Base-by-base conservation (phyloP, 2,797 vertebrate genomes). In the Thamnophis elegans region DNA sequence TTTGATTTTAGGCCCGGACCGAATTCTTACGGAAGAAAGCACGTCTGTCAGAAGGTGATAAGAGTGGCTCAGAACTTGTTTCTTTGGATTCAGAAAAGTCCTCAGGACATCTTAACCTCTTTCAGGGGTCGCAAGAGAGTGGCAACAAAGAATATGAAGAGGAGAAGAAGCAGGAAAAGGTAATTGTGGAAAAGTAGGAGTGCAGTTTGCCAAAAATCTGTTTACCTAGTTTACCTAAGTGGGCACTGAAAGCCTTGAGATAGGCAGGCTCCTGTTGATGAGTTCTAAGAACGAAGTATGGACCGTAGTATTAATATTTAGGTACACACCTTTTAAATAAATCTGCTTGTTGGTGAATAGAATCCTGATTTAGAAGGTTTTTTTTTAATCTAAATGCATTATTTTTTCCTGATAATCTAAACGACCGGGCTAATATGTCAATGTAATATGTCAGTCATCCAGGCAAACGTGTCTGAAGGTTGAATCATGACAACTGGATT, bases 81-180 rank as follows among this genome's bases (percentile, higher is more conserved):
- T 3, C 73, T 36, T 32, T 85, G 32, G 87, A 51, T 0, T 47
- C 42, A 13, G 93, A 90, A 68, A 28, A 93, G 18, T 91, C 93
- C 2, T 7, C 1, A 3, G 89, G 90, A 25, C 98, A 98, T 25
- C 96, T 99, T n/a, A 98, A 99, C 95, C 97, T 99, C 58, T 99
- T 99, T 90, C 97, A 97, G 42, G 97, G 96, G 91, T 78, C 98
- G 91, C 98, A 99, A 89, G 96, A 98, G 68, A 95, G 94, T 26
- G 97, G 98, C 73, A 99, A 99, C 54, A 97, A 96, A 87, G 98
- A 99, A 54, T 98, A 99, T 1, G 98, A 98, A n/a, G 98, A 97
- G 91, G 99, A 99, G 89, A 99, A 99, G 94, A 98, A 97, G 25
- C 98, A 98, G 12, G 98, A 99, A 94, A 98, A 98, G 97, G 99